These are phyloP conservation scores for Drosophila willistoni DNA, from an alignment of 1,140 invertebrate species.

Conservation along the genomic window DNA sequence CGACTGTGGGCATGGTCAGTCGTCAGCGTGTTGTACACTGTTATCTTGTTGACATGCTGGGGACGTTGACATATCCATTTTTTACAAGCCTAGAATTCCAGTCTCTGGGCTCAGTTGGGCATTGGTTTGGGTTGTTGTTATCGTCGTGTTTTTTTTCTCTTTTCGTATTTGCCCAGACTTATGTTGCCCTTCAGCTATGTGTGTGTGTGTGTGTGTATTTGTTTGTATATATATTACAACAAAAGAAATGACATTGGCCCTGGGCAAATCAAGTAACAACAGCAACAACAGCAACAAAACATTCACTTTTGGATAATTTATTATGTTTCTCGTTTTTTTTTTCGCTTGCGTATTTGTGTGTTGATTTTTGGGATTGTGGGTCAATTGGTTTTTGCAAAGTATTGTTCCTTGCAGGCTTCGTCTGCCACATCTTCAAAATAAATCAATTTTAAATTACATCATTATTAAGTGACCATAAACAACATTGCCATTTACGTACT, in stretches of 20 bases:
- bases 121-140: slow-evolving; percentile 5
- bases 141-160: slow-evolving; percentile 26
- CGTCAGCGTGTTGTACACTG: slow-evolving; percentile 35
- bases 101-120: slow-evolving; percentile 31
- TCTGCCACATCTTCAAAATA: slow-evolving; percentile 30
- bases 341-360: slow-evolving; percentile 14
- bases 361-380: slow-evolving; percentile 46
- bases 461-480: slow-evolving; percentile 62
- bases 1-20: slow-evolving; percentile 45
- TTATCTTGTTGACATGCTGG: slow-evolving; percentile 78
- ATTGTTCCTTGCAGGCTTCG: slow-evolving; percentile 10
- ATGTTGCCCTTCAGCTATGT: slow-evolving; percentile 39
- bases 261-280: slow-evolving; percentile 54
- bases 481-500: slow-evolving; percentile 20
- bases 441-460: slow-evolving; percentile 71
- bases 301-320: slow-evolving; percentile 59
- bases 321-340: slow-evolving; percentile 59
- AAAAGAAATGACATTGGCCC: slow-evolving; percentile 39
- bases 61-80: slow-evolving; percentile 80
- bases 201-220: slow-evolving; percentile 20
- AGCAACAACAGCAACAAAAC: slow-evolving; percentile 51
- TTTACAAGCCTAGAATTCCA: slow-evolving; percentile 60
- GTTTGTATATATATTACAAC: slow-evolving; percentile 35
- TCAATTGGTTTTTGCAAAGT: slow-evolving; percentile 37
- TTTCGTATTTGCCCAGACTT: slow-evolving; percentile 53